Evolutionary conservation across 1,140 invertebrate genomes (phyloP).

Genomic region (Lepidurus packardi): DNA sequence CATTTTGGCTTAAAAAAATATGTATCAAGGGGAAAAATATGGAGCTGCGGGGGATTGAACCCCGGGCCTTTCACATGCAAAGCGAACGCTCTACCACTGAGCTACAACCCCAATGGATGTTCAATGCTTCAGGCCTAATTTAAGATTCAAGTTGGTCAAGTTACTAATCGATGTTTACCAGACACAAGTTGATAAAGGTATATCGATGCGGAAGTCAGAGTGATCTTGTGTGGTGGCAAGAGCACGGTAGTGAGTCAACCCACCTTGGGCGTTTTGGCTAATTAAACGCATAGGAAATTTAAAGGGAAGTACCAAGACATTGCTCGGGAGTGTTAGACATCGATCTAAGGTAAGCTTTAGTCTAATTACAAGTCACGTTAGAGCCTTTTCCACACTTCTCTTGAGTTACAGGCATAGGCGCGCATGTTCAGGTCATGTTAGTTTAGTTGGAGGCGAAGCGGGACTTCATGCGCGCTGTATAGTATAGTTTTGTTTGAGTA

Average conservation of each 20-base stretch:
- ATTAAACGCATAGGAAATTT: background rate
- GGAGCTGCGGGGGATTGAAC: slow-evolving; percentile 73
- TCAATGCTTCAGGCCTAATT: background rate
- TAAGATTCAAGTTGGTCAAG: background rate
- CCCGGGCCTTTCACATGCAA: slow-evolving; percentile 88
- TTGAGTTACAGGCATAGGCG: no score
- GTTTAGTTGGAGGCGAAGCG: no score
- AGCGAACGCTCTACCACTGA: slow-evolving; percentile 87
- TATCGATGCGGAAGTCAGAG: slow-evolving; percentile 17
- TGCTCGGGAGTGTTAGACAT: background rate
- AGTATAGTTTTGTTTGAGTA: background rate
- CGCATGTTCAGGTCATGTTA: no score
- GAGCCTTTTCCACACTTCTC: no score
- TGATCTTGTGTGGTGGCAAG: background rate
- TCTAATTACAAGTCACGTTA: no score
- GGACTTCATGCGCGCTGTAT: no score
- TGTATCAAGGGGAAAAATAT: no score
- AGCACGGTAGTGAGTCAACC: slow-evolving; percentile 4
- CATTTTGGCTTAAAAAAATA: no score
- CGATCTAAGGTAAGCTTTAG: background rate
- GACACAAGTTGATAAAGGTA: background rate
- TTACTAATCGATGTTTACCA: background rate
- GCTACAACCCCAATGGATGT: slow-evolving; percentile 57
- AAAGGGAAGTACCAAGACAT: background rate
- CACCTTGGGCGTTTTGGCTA: background rate